These are phyloP conservation scores for Leuctra nigra DNA, from an alignment of 2,888 invertebrate species.

Conservation along the genomic window DNA sequence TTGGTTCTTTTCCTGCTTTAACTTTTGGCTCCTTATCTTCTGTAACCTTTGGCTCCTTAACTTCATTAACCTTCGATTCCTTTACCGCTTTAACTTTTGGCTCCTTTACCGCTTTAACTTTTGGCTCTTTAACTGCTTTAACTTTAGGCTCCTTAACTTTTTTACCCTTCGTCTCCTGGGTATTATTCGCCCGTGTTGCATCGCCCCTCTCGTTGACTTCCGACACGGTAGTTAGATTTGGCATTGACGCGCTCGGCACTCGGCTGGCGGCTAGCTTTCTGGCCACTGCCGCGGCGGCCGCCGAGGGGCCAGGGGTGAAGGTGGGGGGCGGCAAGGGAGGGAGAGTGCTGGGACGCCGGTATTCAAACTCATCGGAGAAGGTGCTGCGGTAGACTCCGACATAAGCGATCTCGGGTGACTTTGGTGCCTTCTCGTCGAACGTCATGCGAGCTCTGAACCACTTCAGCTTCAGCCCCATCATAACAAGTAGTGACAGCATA, in stretches of 20 bases:
- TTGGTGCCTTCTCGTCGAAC: slow-evolving; percentile 27
- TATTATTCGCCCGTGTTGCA: neutral
- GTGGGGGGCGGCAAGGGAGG: slow-evolving; percentile 2
- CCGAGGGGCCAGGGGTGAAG: slow-evolving; percentile 6
- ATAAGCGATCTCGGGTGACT: neutral
- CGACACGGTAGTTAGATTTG: neutral
- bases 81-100: slow-evolving; percentile 4
- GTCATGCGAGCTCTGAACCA: slow-evolving; percentile 44
- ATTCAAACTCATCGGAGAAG: slow-evolving; percentile 20
- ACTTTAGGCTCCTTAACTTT: slow-evolving; percentile 19
- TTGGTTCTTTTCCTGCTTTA: slow-evolving; percentile 4
- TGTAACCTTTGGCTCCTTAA: neutral
- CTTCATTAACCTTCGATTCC: slow-evolving; percentile 4
- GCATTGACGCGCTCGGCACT: neutral
- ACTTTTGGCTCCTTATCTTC: neutral
- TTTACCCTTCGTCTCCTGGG: slow-evolving; percentile 1
- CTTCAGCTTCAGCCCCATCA: slow-evolving; percentile 44
- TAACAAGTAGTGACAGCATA: slow-evolving; percentile 14
- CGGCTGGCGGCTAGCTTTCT: neutral
- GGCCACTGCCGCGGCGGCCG: neutral
- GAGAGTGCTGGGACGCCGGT: slow-evolving; percentile 23
- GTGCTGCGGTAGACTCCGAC: slow-evolving; percentile 9
- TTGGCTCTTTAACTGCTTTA: slow-evolving; percentile 28
- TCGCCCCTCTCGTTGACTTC: slow-evolving; percentile 7
- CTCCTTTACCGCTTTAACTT: slow-evolving; percentile 7